phyloP scores from a whole-genome alignment of 2,888 invertebrate genomes.

The Drosophila gaucha region DNA sequence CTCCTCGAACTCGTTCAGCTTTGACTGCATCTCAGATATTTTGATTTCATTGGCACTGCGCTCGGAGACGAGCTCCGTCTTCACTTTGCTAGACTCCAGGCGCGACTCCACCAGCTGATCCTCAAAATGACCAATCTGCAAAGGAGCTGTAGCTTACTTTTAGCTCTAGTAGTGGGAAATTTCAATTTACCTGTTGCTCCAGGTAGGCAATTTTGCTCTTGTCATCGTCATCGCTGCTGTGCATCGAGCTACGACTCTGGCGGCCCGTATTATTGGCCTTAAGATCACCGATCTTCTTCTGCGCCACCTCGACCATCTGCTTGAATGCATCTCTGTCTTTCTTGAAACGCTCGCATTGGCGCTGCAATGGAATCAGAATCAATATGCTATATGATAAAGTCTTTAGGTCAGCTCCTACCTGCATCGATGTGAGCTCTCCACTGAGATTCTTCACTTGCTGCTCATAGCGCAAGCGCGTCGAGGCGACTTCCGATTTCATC shows the following conservation, averaged over 20 bases:
- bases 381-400: background rate
- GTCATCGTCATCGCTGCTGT: conserved; percentile 91
- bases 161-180: too few relatives aligned
- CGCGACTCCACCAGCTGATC: conserved; percentile 95
- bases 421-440: conserved; percentile 93
- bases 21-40: conserved; percentile 94
- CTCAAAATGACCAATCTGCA: conserved; percentile 90
- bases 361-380: conserved; percentile 50
- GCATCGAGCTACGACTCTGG: conserved; percentile 87
- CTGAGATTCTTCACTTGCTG: conserved; percentile 92
- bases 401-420: conserved; percentile 85
- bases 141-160: background rate
- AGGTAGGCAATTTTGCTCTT: conserved; percentile 89
- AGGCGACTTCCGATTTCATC: conserved; percentile 91
- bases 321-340: conserved; percentile 95
- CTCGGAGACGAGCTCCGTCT: conserved; percentile 95
- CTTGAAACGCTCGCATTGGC: conserved; percentile 89
- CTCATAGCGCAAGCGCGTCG: conserved; percentile 93
- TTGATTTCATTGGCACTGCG: conserved; percentile 94
- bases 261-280: conserved; percentile 87
- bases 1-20: conserved; percentile 91
- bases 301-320: conserved; percentile 94
- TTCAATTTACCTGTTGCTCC: conserved; percentile 88
- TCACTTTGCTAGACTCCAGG: conserved; percentile 92
- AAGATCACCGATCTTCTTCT: conserved; percentile 92